Base-by-base conservation (phyloP, 2,888 invertebrate species). In the Rhingia rostrata region DNA sequence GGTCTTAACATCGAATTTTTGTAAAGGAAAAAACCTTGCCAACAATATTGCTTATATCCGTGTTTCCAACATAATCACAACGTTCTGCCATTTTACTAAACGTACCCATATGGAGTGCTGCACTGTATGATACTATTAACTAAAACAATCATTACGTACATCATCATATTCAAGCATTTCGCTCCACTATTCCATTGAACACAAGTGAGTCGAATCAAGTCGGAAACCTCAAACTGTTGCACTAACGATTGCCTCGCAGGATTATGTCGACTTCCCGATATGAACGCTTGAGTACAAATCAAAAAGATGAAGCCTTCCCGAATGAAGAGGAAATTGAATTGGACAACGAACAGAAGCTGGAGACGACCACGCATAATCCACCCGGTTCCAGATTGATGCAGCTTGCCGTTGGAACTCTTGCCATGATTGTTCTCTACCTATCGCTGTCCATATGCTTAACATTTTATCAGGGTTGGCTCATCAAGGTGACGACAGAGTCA, bases 391-490 rank as follows among this genome's bases (percentile, higher is more conserved):
- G 88, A 54, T 82, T 91, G n/a, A 89, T 91, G 89, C 91, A 91
- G 60, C 88, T 91, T 88, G 91, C 91, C n/a, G 88, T 91, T 45
- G 89, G 90, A 12, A 90, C 90, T 3, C 79, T 91, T 70, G 88
- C 88, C 37, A 91, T 98, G 54, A 95, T 99, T 63, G 90, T 95
- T 3, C 92, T 97, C 56, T 99, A 99, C 92, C 97, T 98, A 90
- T 93, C 95, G 9, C 94, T 99, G 70, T 99, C 99, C 10, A 98
- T 99, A 88, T 96, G 97, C 54, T 94, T 99, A 66, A 99, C 98
- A 7, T 99, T 99, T 92, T 99, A 99, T 92, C 99, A 99, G 91
- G 95, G 98, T 93, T 96, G 96, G 95, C 94, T 99, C 69, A 94
- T 97, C 86, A 95, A 95, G 93, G 97, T 97, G 35, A 58, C 3